These are phyloP conservation scores for Globicephala melas DNA, from an alignment of 2,113 vertebrate genomes.

Conservation along the genomic window DNA sequence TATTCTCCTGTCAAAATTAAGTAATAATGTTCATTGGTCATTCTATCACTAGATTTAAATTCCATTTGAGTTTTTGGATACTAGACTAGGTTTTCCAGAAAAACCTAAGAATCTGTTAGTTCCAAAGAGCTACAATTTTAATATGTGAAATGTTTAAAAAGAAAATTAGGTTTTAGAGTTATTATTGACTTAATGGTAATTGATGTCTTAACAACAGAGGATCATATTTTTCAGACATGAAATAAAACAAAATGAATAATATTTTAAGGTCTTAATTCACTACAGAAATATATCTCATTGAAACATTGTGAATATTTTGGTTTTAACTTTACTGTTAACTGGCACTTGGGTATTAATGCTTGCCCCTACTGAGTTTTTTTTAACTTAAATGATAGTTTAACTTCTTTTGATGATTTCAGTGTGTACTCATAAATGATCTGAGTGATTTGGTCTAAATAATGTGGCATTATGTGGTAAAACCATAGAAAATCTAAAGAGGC, in stretches of 20 bases:
- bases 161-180: background rate
- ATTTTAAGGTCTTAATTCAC: background rate
- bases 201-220: background rate
- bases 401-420: slow-evolving; percentile 69
- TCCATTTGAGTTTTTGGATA: background rate
- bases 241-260: background rate
- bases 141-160: background rate
- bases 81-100: background rate
- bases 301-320: slow-evolving; percentile 4
- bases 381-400: slow-evolving; percentile 61
- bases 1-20: background rate
- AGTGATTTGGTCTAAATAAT: slow-evolving; percentile 70
- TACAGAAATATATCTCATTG: slow-evolving; percentile 3
- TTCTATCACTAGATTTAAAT: background rate
- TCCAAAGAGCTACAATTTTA: background rate
- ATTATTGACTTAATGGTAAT: background rate
- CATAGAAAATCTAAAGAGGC: slow-evolving; percentile 58
- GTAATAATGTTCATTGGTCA: slow-evolving; percentile 15
- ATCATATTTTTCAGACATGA: background rate
- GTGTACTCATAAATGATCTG: slow-evolving; percentile 62
- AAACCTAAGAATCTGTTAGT: background rate
- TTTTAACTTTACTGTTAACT: background rate
- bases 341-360: background rate
- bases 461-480: slow-evolving; percentile 68
- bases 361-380: slow-evolving; percentile 40